These are phyloP conservation scores for Rhadinocentrus ornatus DNA, from an alignment of 2,797 vertebrate species.

Conservation along the genomic window DNA sequence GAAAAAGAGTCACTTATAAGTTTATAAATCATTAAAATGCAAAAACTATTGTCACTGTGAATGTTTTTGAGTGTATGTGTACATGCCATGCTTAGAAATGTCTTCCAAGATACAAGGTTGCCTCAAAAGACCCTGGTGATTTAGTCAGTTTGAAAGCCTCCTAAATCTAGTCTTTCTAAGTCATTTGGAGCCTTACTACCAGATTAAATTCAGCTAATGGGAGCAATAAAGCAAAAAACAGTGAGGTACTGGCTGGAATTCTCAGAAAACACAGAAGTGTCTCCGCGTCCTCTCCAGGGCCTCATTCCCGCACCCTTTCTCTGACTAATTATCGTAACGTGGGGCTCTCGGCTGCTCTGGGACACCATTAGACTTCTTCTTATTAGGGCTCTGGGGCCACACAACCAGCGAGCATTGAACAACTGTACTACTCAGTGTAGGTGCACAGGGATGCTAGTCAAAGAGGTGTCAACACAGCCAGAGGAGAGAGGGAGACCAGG, in stretches of 20 bases:
- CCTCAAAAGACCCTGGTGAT: constrained; percentile 14
- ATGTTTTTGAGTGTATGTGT: neutral
- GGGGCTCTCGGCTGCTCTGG: constrained; percentile 53
- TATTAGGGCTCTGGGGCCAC: constrained; percentile 55
- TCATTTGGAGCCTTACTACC: neutral
- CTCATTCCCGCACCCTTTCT: constrained; percentile 54
- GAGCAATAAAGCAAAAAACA: constrained; percentile 39
- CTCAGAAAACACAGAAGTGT: constrained; percentile 35
- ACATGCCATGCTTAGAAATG: neutral
- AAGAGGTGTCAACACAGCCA: constrained; percentile 40
- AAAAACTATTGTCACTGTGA: neutral
- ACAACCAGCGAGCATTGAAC: constrained; percentile 45
- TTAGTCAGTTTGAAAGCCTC: constrained; percentile 8
- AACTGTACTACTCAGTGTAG: constrained; percentile 32
- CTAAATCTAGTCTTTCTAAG: neutral
- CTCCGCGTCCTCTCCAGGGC: constrained; percentile 45
- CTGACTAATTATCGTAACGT: constrained; percentile 71
- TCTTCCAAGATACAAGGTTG: neutral
- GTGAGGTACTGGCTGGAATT: constrained; percentile 25
- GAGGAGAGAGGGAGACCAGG: neutral
- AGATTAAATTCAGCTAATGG: constrained; percentile 18
- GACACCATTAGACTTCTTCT: constrained; percentile 68
- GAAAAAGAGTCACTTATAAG: neutral
- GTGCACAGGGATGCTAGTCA: constrained; percentile 32
- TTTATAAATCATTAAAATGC: neutral